These are phyloP conservation scores for Drosophila anomelani DNA, from an alignment of 2,888 invertebrate species.

Conservation along the genomic window DNA sequence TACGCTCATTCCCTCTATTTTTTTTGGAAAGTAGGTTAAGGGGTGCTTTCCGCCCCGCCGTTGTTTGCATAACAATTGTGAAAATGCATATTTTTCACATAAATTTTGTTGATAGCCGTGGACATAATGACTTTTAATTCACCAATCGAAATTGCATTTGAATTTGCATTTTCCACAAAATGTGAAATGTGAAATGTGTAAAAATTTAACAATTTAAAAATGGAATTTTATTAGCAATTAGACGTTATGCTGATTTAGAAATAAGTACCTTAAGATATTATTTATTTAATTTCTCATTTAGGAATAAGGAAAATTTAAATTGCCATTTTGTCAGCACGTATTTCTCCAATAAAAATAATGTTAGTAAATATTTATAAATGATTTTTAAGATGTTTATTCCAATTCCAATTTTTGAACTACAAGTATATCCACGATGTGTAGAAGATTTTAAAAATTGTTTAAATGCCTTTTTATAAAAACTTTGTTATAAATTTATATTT, in stretches of 20 bases:
- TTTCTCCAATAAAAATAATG: background rate
- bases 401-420: too few relatives aligned
- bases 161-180: background rate
- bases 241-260: background rate
- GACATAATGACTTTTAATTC: conserved; percentile 30
- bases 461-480: too few relatives aligned
- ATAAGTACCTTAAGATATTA: background rate
- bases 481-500: too few relatives aligned
- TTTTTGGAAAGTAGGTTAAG: conserved; percentile 53
- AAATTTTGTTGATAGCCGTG: conserved; percentile 16
- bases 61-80: conserved; percentile 39
- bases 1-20: background rate
- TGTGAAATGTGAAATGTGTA: too few relatives aligned
- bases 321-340: background rate
- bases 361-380: too few relatives aligned
- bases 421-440: too few relatives aligned
- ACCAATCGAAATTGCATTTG: conserved; percentile 17
- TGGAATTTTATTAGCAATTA: background rate
- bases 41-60: background rate
- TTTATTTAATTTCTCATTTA: background rate
- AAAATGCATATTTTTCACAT: conserved; percentile 31
- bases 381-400: too few relatives aligned
- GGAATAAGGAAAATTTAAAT: background rate
- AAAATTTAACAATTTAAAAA: background rate
- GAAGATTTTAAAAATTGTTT: too few relatives aligned